phyloP scores from a whole-genome alignment of 2,113 vertebrate genomes.

The Tachuris rubrigastra region DNA sequence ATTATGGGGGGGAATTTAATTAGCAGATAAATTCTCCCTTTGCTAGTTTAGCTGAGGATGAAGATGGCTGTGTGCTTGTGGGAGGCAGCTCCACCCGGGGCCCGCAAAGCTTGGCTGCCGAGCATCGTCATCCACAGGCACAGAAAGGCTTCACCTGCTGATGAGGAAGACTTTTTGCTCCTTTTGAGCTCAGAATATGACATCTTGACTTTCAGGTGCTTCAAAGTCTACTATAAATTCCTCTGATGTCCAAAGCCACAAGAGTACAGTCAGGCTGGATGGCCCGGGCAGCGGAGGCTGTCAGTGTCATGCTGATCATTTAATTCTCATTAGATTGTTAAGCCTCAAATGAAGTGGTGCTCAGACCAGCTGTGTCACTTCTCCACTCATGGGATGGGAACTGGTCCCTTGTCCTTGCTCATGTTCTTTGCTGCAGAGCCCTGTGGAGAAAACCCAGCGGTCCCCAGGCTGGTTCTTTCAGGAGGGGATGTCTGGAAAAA shows the following conservation, averaged over 20 bases:
- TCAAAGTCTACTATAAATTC: background rate
- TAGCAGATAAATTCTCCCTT: constrained; percentile 62
- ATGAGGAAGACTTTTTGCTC: background rate
- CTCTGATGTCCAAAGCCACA: background rate
- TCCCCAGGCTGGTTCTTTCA: background rate
- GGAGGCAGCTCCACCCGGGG: background rate
- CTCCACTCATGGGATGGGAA: background rate
- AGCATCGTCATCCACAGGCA: fast-evolving
- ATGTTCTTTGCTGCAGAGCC: background rate
- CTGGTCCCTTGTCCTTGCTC: constrained; percentile 2
- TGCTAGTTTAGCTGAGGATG: constrained; percentile 40
- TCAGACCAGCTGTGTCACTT: background rate
- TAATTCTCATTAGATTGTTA: constrained; percentile 42
- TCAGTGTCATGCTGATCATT: background rate
- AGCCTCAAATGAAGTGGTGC: constrained; percentile 42
- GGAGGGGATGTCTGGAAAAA: background rate
- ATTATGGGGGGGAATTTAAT: constrained; percentile 68
- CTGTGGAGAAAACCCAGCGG: background rate
- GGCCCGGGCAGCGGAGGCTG: background rate
- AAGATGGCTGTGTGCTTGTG: background rate
- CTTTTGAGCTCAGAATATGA: background rate
- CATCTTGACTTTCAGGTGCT: background rate
- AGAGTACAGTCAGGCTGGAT: background rate
- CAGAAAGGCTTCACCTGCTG: background rate
- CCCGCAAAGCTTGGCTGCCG: background rate